A percentile compares a stretch with the other conserved stretches of the same genome.
Conservation (phyloP, 1,140 invertebrate genomes). For the Scaptomyza hsui region DNA sequence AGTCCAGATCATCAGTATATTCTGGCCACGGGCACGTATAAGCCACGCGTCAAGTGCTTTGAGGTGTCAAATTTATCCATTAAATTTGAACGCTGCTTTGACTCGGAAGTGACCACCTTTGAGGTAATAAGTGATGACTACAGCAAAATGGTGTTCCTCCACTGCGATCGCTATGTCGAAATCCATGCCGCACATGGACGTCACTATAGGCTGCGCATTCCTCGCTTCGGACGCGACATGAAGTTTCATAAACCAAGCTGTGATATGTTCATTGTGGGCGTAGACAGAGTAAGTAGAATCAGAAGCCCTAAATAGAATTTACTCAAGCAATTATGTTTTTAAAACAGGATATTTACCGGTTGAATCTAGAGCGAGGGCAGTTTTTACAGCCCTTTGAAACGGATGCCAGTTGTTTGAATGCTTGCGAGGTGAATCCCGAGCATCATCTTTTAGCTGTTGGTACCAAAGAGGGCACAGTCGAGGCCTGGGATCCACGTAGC, state of each 20-base stretch:
- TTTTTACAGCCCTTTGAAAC: constrained; percentile 94
- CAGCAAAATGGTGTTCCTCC: constrained; percentile 92
- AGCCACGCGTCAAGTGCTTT: constrained; percentile 97
- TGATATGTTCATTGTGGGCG: constrained; percentile 96
- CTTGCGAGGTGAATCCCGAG: constrained; percentile 93
- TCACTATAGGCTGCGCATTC: constrained; percentile 96
- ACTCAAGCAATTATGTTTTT: not conserved
- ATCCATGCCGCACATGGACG: constrained; percentile 96
- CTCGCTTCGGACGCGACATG: constrained; percentile 97
- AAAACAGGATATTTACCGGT: constrained; percentile 93
- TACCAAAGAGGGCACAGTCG: constrained; percentile 95
- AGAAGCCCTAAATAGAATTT: not conserved
- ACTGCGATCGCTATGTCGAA: constrained; percentile 96
- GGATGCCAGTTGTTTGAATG: constrained; percentile 91
- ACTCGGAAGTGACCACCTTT: constrained; percentile 96
- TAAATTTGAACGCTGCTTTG: constrained; percentile 99
- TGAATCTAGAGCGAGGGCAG: constrained; percentile 97
- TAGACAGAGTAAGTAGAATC: constrained; percentile 86
- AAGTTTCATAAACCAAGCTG: constrained; percentile 95
- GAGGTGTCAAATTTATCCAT: constrained; percentile 98
- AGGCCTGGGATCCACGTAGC: constrained; percentile 97
- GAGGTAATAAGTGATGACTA: constrained; percentile 95
- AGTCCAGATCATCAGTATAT: constrained; percentile 97
- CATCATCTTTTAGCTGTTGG: constrained; percentile 95
- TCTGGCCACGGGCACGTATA: constrained; percentile 97